These are phyloP conservation scores for Sarotherodon lohbergeri DNA, from an alignment of 2,113 vertebrate genomes.

Conservation along the genomic window DNA sequence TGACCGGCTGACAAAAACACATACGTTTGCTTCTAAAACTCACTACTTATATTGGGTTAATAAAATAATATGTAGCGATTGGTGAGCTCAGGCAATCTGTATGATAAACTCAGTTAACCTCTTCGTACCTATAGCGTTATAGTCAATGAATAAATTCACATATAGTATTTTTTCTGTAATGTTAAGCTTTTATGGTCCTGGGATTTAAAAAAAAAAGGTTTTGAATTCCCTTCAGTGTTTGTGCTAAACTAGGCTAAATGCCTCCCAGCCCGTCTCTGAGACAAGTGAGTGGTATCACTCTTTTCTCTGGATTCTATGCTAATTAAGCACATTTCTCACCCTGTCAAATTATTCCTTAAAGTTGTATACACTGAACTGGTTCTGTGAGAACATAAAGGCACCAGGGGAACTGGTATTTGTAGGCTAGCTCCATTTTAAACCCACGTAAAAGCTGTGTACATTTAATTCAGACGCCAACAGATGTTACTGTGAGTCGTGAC, in stretches of 20 bases:
- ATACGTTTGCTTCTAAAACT: neutral
- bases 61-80: neutral
- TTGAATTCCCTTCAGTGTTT: neutral
- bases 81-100: neutral
- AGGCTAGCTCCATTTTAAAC: neutral
- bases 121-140: neutral
- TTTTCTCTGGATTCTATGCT: neutral
- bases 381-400: neutral
- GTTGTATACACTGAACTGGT: neutral
- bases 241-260: neutral
- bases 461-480: neutral
- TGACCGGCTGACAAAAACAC: neutral
- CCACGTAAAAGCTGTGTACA: neutral
- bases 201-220: neutral
- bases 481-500: neutral
- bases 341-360: neutral
- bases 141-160: neutral
- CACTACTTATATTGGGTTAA: neutral
- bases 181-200: neutral
- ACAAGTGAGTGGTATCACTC: neutral
- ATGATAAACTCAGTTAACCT: neutral
- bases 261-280: neutral
- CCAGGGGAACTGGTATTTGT: neutral
- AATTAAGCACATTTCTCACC: neutral
- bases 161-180: neutral